Conservation (phyloP, 1,140 invertebrate species). For the Zaprionus lachaisei region DNA sequence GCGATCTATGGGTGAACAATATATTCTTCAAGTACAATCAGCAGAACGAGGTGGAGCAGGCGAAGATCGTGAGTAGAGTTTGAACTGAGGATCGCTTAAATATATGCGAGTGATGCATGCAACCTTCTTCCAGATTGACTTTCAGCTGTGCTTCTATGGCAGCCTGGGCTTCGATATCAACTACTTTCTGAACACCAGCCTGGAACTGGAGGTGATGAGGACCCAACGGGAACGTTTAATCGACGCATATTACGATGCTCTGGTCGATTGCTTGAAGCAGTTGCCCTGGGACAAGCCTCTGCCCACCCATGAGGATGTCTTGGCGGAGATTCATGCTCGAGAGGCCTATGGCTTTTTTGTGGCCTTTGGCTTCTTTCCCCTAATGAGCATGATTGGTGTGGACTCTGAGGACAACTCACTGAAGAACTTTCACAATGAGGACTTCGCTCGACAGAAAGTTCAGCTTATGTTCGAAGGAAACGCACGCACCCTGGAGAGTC, state of each 20-base stretch:
- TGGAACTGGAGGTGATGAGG: constrained; percentile 67
- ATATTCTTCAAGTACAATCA: constrained; percentile 86
- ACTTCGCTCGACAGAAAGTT: constrained; percentile 72
- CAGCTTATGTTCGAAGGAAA: constrained; percentile 79
- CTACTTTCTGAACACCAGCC: constrained; percentile 79
- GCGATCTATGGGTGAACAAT: constrained; percentile 89
- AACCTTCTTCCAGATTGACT: constrained; percentile 67
- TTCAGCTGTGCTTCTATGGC: constrained; percentile 77
- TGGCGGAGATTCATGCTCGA: constrained; percentile 64
- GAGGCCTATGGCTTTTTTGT: constrained; percentile 81
- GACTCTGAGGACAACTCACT: constrained; percentile 78
- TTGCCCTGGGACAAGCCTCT: constrained; percentile 78
- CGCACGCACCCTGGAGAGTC: constrained; percentile 64
- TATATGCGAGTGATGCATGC: background rate
- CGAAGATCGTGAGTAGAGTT: constrained; percentile 83
- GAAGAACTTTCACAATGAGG: constrained; percentile 75
- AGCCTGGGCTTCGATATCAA: constrained; percentile 82
- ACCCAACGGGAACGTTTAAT: constrained; percentile 79
- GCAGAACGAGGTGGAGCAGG: constrained; percentile 49
- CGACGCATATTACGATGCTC: constrained; percentile 59
- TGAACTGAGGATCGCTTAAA: background rate
- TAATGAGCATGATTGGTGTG: constrained; percentile 77
- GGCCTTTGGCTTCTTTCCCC: constrained; percentile 74
- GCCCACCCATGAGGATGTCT: constrained; percentile 79
- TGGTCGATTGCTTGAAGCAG: constrained; percentile 76